Conservation (phyloP, 2,888 invertebrate genomes). For the Diploptera punctata region DNA sequence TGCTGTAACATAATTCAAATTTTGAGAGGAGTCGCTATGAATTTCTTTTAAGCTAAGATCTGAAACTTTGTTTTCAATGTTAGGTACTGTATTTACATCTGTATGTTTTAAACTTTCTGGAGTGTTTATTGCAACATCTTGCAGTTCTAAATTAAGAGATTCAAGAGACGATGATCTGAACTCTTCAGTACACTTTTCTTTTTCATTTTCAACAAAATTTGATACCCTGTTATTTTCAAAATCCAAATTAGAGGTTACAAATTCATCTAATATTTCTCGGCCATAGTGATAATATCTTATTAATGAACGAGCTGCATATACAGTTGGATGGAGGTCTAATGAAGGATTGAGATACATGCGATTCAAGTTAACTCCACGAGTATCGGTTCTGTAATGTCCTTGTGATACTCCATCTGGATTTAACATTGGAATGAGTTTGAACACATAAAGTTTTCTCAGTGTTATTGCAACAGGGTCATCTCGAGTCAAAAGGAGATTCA, state of each 20-base stretch:
- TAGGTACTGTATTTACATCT: background rate
- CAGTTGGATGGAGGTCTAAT: conserved; percentile 76
- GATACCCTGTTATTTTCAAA: background rate
- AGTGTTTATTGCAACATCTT: background rate
- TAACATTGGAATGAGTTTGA: conserved; percentile 89
- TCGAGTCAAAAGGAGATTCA: conserved; percentile 76
- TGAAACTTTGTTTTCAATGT: conserved; percentile 49
- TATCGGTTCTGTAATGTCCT: conserved; percentile 88
- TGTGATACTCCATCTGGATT: conserved; percentile 91
- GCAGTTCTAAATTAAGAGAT: conserved; percentile 8
- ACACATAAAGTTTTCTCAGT: conserved; percentile 78
- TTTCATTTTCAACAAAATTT: background rate
- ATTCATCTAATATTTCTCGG: conserved; percentile 44
- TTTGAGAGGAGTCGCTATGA: background rate
- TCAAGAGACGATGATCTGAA: background rate
- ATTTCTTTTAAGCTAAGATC: conserved; percentile 51
- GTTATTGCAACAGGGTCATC: conserved; percentile 77
- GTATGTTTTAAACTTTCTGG: background rate
- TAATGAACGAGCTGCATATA: conserved; percentile 82
- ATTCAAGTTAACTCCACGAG: conserved; percentile 86
- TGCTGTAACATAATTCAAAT: no score
- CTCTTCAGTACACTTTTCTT: background rate
- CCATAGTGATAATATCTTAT: conserved; percentile 70
- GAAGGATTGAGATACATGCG: conserved; percentile 85
- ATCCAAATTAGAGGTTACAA: background rate